Evolutionary conservation across 2,797 vertebrate genomes (phyloP), one percentile per base, ranked within the genome.

Genomic region (Schizothorax lantsangensis): DNA sequence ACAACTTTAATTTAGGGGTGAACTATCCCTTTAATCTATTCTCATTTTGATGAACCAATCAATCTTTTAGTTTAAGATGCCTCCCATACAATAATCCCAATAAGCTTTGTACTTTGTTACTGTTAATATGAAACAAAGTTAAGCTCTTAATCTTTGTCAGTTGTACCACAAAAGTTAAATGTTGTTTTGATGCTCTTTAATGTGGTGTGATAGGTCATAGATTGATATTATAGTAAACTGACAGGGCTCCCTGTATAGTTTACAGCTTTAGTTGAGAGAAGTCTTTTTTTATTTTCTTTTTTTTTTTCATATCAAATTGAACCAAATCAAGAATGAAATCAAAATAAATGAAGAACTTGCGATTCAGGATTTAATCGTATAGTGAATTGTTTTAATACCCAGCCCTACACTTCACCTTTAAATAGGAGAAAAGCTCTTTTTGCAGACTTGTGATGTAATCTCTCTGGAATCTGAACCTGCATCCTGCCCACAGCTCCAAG

Each of bases 401-500:
- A 66, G 38, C 79, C 40, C 5, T 62, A 21, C 75, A n/a, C 10
- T 71, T 59, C 36, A 69, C 33, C 12, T 72, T 62, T 64, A 73
- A 80, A 81, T 52, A 54, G 33, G 30, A 80, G n/a, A 66, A 26
- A 43, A 77, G 19, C 7, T 66, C 10, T 10, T 71, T 23, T 33
- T 26, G 49, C 49, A 49, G 17, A 68, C 52, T 38, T 45, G 8
- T 85, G 49, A 49, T 86, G 64, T 47, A 64, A 62, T 72, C 11
- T 26, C 19, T 57, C 49, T 62, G 21, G 40, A 73, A 78, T 71
- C 72, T 83, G 26, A 43, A 54, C 57, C 38, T 72, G 5, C 7
- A 33, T 78, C 57, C 86, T 89, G 49, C 84, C 66, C 38, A 17
- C 93, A 99, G 98, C 92, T 97, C 95, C 83, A 96, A 94, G 93